phyloP scores from a whole-genome alignment of 2,888 invertebrate species.

The Rhyacophila evoluta region DNA sequence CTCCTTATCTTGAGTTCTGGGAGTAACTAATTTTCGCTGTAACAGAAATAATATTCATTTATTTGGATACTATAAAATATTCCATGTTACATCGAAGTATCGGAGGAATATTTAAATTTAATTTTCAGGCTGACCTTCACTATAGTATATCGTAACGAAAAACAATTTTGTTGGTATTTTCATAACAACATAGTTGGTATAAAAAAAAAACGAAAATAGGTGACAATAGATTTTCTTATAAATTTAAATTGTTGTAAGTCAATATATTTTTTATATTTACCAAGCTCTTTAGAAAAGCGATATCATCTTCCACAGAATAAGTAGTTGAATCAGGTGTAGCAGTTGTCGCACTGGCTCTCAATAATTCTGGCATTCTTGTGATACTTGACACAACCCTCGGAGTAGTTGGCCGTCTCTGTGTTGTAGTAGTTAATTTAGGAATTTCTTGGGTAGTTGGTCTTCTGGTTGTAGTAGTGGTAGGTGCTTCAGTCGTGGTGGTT shows the following conservation, averaged over 20 bases:
- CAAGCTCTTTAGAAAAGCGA: constrained; percentile 73
- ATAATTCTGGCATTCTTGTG: background rate
- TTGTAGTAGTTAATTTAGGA: constrained; percentile 57
- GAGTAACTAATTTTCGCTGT: constrained; percentile 67
- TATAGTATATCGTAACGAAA: too few relatives aligned
- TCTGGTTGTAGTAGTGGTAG: constrained; percentile 43
- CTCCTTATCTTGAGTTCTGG: constrained; percentile 65
- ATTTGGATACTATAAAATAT: too few relatives aligned
- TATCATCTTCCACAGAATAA: constrained; percentile 70
- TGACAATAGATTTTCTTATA: too few relatives aligned
- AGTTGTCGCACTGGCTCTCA: constrained; percentile 1
- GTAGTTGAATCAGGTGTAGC: constrained; percentile 61
- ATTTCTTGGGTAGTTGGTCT: constrained; percentile 60
- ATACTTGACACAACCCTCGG: background rate
- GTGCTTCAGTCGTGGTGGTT: constrained; percentile 58
- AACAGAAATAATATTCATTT: constrained; percentile 54
- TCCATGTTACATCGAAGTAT: too few relatives aligned
- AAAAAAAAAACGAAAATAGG: too few relatives aligned
- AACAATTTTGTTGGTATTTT: too few relatives aligned
- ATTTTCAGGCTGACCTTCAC: too few relatives aligned
- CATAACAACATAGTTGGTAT: too few relatives aligned
- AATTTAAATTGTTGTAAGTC: too few relatives aligned
- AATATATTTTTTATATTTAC: constrained; percentile 64
- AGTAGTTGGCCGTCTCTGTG: constrained; percentile 54
- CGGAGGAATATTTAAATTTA: too few relatives aligned